Percentiles rank a stretch among this genome's conserved stretches.
Conservation (phyloP, 2,113 vertebrate species). For the Hippocampus zosterae region DNA sequence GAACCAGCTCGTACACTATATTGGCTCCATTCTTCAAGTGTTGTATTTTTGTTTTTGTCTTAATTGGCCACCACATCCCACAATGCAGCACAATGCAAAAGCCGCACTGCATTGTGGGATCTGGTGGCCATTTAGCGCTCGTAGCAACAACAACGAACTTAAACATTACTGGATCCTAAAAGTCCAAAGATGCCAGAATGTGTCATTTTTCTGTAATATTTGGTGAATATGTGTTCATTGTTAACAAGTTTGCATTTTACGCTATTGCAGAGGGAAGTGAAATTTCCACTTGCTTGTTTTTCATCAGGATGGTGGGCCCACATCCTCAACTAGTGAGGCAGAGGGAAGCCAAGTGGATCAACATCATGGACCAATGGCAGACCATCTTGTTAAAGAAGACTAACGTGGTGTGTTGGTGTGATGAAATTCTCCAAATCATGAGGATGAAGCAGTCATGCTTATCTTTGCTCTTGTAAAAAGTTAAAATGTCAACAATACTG, state of each 20-base stretch:
- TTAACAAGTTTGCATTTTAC: background rate
- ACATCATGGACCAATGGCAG: conserved; percentile 80
- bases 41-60: too few species aligned
- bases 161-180: too few species aligned
- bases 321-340: conserved; percentile 78
- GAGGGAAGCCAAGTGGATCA: conserved; percentile 84
- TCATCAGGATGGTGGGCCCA: conserved; percentile 62
- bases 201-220: background rate
- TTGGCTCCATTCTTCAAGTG: too few species aligned
- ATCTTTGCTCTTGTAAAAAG: background rate
- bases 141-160: background rate
- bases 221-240: background rate
- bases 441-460: background rate
- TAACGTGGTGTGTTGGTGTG: conserved; percentile 73
- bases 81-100: too few species aligned
- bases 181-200: too few species aligned
- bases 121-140: too few species aligned
- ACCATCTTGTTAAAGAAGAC: conserved; percentile 73
- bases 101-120: too few species aligned
- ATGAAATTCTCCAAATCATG: background rate
- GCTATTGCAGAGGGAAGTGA: background rate
- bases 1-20: too few species aligned
- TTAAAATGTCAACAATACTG: background rate
- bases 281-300: background rate
- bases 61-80: too few species aligned